These are phyloP conservation scores for Sylvilagus floridanus DNA, from an alignment of 2,797 vertebrate genomes.

Conservation along the genomic window DNA sequence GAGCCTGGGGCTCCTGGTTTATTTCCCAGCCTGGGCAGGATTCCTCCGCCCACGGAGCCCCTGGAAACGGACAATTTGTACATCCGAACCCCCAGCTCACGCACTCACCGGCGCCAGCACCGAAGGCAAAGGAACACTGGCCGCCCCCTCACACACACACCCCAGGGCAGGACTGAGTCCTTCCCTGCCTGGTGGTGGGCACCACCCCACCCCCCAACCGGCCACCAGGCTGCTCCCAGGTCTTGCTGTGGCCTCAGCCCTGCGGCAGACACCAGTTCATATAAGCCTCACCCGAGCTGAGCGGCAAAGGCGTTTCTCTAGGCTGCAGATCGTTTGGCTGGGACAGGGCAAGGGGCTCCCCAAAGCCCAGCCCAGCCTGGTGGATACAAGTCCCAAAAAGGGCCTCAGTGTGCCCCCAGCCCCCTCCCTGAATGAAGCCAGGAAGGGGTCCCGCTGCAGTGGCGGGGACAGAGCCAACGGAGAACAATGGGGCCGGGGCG, in stretches of 20 bases:
- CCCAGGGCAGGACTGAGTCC: not conserved
- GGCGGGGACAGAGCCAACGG: conserved; percentile 8
- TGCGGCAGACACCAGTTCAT: not conserved
- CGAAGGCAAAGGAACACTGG: not conserved
- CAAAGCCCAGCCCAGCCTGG: not conserved
- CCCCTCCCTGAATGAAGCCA: not conserved
- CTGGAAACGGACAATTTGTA: not conserved
- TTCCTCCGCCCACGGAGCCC: not conserved
- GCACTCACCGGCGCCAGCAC: not conserved
- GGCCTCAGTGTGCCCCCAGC: not conserved
- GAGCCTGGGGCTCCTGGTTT: not conserved
- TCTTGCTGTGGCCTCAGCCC: not conserved
- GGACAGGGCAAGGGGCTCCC: not conserved
- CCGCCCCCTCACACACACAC: not conserved
- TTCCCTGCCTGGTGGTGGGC: not conserved
- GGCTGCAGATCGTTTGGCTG: not conserved
- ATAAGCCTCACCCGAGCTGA: not conserved
- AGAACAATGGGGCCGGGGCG: conserved; percentile 77
- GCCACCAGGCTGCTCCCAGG: fast-evolving
- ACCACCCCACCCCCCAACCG: not conserved
- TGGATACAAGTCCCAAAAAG: not conserved
- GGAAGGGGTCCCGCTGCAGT: not conserved
- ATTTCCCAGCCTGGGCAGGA: not conserved
- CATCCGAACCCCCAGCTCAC: not conserved
- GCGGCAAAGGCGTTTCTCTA: not conserved